Evolutionary conservation across 1,140 invertebrate species (phyloP).

Genomic region (Colletes latitarsis): DNA sequence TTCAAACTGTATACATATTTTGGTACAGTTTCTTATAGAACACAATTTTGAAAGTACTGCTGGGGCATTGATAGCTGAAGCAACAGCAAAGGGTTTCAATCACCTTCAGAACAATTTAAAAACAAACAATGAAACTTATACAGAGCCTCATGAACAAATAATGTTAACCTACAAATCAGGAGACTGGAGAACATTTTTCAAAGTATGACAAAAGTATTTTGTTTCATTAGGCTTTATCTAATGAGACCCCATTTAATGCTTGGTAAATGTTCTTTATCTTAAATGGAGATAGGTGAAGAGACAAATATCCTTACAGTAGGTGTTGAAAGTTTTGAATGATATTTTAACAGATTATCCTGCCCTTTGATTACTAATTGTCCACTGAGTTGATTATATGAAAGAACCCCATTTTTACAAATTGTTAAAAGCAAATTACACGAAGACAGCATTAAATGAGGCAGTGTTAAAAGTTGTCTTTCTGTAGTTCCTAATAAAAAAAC

Average conservation of each 20-base stretch:
- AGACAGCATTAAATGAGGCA: too few relatives aligned
- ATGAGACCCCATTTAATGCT: too few relatives aligned
- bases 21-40: conserved; percentile 56
- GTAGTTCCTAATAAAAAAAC: conserved; percentile 3
- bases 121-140: neutral
- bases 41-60: conserved; percentile 62
- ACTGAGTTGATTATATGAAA: too few relatives aligned
- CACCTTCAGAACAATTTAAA: conserved; percentile 21
- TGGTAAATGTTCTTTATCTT: too few relatives aligned
- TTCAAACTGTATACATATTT: neutral
- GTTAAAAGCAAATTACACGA: too few relatives aligned
- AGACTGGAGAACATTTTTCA: conserved; percentile 65
- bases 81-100: conserved; percentile 51
- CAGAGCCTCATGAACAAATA: conserved; percentile 33
- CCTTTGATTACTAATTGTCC: too few relatives aligned
- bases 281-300: too few relatives aligned
- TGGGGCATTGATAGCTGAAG: conserved; percentile 55
- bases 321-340: too few relatives aligned
- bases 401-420: too few relatives aligned
- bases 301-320: too few relatives aligned
- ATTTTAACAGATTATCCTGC: too few relatives aligned
- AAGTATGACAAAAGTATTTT: conserved; percentile 49
- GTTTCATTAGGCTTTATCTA: neutral
- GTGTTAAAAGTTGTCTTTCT: too few relatives aligned
- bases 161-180: conserved; percentile 50